Base-by-base conservation (phyloP, 30 jellyfish, hydroid and myxozoan genomes). In the Pelagia noctiluca region DNA sequence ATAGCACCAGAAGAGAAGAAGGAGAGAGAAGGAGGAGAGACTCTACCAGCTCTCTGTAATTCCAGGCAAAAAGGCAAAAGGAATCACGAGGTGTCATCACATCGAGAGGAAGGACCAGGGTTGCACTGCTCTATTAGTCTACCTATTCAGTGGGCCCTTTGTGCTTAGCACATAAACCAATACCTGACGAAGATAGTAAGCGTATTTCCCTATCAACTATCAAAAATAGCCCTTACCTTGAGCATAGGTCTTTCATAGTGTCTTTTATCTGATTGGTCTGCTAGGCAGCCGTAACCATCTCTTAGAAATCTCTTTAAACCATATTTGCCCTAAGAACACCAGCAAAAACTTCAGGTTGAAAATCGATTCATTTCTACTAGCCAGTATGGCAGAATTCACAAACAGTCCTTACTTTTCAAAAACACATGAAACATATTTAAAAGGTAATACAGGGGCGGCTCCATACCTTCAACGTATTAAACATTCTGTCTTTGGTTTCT, bases 241-340 rank as follows among this genome's bases (percentile, higher is more conserved):
- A 93, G 86, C 71, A 88, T 88, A 21, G 84, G 38, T 34, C 94
- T 79, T 30, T 82, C 84, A 63, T 93, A 93, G 77, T 81, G 83
- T 53, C 77, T 72, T 29, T 70, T 82, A 24, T 64, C 82, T 33
- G 33, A 35, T 42, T 92, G 88, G 11, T 93, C 99, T 0, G 65
- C 47, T 21, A 85, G 90, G 0, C 96, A 78, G 0, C 99, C 99
- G 75, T 78, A 86, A 21, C 97, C 98, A 90, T 95, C 99, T 72
- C 98, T 73, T 11, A 76, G 54, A 71, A 84, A 95, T 61, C 99
- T 68, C 37, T 95, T 95, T 64, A 89, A 16, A 12, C 99, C 99
- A 82, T 80, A 95, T 57, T 78, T 78, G 3, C 99, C 98, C 99
- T 95, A 34, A 16, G 1, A 33, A 4, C 33, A 54, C 34, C 32